Evolutionary conservation across 2,888 invertebrate genomes (phyloP).

Genomic region (Mimachlamys varia): DNA sequence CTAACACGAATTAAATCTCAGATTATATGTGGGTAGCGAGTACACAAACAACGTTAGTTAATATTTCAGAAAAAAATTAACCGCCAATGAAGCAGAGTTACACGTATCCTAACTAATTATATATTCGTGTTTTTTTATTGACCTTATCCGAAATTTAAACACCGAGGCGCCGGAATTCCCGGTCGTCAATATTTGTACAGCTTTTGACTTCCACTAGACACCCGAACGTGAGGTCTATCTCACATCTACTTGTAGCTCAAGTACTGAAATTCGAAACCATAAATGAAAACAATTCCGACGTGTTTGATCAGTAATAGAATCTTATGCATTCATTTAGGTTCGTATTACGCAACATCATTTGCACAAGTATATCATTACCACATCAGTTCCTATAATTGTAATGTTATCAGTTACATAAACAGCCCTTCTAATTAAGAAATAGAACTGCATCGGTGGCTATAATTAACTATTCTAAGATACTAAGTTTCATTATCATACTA

Average conservation of each 20-base stretch:
- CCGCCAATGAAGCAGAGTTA: not conserved
- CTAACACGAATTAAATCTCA: conserved; percentile 2
- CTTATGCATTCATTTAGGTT: too few species aligned
- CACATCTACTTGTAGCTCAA: not conserved
- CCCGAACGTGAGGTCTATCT: not conserved
- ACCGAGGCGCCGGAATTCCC: not conserved
- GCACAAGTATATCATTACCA: too few species aligned
- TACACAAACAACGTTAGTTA: not conserved
- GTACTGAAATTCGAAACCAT: not conserved
- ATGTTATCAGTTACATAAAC: too few species aligned
- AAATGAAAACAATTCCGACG: not conserved
- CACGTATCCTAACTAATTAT: not conserved
- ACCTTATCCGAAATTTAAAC: not conserved
- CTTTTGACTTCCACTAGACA: conserved; percentile 21
- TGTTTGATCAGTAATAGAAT: not conserved
- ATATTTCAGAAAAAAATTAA: not conserved
- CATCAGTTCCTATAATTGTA: too few species aligned
- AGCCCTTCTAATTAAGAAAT: too few species aligned
- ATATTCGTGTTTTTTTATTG: not conserved
- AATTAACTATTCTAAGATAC: too few species aligned
- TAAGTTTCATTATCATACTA: too few species aligned
- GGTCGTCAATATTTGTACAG: not conserved
- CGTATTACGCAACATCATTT: too few species aligned
- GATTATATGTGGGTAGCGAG: not conserved
- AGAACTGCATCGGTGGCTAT: too few species aligned